Evolutionary conservation across 2,113 vertebrate genomes (phyloP).

Genomic region (Anarrhichthys ocellatus): DNA sequence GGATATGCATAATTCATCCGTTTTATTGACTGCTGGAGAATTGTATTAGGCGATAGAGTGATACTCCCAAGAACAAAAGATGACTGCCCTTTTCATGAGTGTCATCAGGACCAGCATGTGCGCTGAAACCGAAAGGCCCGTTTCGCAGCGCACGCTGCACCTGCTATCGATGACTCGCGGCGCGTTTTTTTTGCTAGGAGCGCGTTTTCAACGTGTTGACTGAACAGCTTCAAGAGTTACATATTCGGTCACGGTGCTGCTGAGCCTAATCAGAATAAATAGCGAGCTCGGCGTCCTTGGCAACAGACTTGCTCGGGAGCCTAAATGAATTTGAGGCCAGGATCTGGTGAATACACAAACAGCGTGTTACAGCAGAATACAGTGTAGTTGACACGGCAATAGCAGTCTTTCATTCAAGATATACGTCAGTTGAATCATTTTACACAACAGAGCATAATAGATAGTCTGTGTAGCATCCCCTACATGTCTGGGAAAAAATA

Average conservation of each 20-base stretch:
- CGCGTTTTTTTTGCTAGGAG: neutral
- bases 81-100: constrained; percentile 69
- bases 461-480: neutral
- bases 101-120: constrained; percentile 44
- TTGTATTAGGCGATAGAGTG: constrained; percentile 78
- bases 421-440: neutral
- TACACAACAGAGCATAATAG: neutral
- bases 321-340: constrained; percentile 25
- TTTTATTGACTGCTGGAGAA: constrained; percentile 78
- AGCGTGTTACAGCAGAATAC: neutral
- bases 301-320: constrained; percentile 17
- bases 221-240: constrained; percentile 24
- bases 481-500: neutral
- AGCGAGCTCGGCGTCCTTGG: constrained; percentile 36
- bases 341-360: constrained; percentile 30
- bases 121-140: constrained; percentile 16
- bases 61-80: constrained; percentile 73
- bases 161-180: constrained; percentile 20
- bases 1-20: constrained; percentile 81
- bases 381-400: neutral
- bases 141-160: neutral
- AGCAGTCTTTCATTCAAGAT: constrained; percentile 4
- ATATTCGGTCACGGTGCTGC: constrained; percentile 24
- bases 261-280: constrained; percentile 51
- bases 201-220: constrained; percentile 34